Conservation (phyloP, 2,113 vertebrate species). For the Hippocampus guttulatus region DNA sequence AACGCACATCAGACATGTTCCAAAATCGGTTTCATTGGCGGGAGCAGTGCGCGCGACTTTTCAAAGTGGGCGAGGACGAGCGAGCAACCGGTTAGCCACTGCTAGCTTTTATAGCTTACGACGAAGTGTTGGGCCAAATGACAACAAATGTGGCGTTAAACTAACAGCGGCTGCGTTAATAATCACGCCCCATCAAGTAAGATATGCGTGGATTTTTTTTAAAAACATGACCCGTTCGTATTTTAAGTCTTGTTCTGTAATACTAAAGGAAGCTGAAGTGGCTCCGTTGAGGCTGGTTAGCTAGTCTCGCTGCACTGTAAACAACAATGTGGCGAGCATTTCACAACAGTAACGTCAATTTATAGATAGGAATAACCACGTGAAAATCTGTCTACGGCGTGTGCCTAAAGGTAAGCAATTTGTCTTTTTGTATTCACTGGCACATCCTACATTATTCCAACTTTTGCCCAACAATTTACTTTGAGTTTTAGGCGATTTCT, state of each 20-base stretch:
- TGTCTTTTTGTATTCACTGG: neutral
- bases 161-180: fast-evolving
- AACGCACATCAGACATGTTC: neutral
- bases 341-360: neutral
- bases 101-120: conserved; percentile 12
- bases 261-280: conserved; percentile 12
- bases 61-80: conserved; percentile 58
- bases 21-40: conserved; percentile 47
- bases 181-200: too few relatives aligned
- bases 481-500: neutral
- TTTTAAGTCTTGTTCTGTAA: neutral
- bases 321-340: conserved; percentile 11
- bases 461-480: neutral
- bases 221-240: neutral
- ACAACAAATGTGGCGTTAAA: neutral
- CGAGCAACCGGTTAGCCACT: conserved; percentile 1
- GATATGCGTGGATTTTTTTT: neutral
- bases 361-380: neutral
- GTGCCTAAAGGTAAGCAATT: conserved; percentile 28
- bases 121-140: neutral
- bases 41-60: conserved; percentile 69
- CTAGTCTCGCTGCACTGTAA: conserved; percentile 10
- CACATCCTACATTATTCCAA: neutral
- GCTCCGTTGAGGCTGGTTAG: neutral
- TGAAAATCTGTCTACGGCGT: neutral